Evolutionary conservation across 2,113 vertebrate genomes (phyloP).

Genomic region (Girardinichthys multiradiatus): DNA sequence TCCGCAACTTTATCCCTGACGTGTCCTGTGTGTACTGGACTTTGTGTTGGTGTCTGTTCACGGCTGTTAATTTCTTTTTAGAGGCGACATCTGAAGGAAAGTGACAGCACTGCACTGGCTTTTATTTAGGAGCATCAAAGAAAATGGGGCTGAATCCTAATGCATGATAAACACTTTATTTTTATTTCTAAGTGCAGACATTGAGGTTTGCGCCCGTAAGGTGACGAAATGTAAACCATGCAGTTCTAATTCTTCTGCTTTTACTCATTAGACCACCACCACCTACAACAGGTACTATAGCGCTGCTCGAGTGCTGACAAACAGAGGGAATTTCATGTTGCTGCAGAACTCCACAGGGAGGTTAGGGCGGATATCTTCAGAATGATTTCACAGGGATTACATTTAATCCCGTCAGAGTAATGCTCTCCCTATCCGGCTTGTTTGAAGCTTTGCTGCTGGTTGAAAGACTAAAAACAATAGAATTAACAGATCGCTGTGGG

Average conservation of each 20-base stretch:
- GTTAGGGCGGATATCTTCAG: conserved; percentile 5
- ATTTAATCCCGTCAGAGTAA: conserved; percentile 46
- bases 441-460: conserved; percentile 36
- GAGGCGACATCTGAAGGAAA: not conserved
- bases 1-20: not conserved
- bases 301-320: not conserved
- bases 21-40: not conserved
- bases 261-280: too few relatives aligned
- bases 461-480: conserved; percentile 8
- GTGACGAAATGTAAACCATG: not conserved
- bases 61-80: not conserved
- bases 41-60: not conserved
- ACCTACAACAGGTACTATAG: not conserved
- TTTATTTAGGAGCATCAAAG: not conserved
- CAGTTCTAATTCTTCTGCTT: too few relatives aligned
- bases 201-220: not conserved
- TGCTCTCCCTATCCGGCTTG: conserved; percentile 12
- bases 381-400: conserved; percentile 33
- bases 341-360: not conserved
- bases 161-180: too few relatives aligned
- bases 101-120: too few relatives aligned
- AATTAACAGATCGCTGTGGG: conserved; percentile 28
- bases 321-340: conserved; percentile 5
- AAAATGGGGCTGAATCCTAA: not conserved
- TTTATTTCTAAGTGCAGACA: not conserved